phyloP scores from a whole-genome alignment of 2,888 invertebrate species.

The Stenolophus ochropezus region DNA sequence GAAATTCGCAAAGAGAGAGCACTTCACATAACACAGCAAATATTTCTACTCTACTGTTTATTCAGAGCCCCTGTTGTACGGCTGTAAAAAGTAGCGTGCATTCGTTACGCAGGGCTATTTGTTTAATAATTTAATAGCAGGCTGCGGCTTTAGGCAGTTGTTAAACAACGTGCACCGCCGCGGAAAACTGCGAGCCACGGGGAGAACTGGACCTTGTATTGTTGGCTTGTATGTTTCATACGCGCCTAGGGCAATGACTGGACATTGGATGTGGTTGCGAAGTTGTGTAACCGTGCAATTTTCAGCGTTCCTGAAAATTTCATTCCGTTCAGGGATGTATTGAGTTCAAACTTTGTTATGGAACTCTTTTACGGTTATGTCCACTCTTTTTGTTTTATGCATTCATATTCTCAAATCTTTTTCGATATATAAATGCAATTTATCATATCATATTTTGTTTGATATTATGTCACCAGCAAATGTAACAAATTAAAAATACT shows the following conservation, averaged over 20 bases:
- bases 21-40: conserved; percentile 29
- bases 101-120: conserved; percentile 28
- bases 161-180: conserved; percentile 4
- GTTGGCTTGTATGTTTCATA: neutral
- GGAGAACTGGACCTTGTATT: neutral
- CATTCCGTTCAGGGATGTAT: neutral
- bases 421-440: neutral
- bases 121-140: conserved; percentile 28
- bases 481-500: no score
- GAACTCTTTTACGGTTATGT: conserved; percentile 6
- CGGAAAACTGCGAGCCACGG: neutral
- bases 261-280: neutral
- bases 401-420: neutral
- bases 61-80: conserved; percentile 10
- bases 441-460: neutral
- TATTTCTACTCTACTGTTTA: conserved; percentile 34
- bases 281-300: neutral
- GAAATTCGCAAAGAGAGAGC: conserved; percentile 21
- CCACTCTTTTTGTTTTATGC: neutral
- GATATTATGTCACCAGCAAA: neutral
- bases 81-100: conserved; percentile 4
- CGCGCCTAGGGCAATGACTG: neutral
- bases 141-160: conserved; percentile 5
- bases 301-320: neutral
- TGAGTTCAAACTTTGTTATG: neutral